Evolutionary conservation across 2,113 vertebrate genomes (phyloP), one percentile per base, ranked within the genome.

Genomic region (Boulengeromyrus knoepffleri): DNA sequence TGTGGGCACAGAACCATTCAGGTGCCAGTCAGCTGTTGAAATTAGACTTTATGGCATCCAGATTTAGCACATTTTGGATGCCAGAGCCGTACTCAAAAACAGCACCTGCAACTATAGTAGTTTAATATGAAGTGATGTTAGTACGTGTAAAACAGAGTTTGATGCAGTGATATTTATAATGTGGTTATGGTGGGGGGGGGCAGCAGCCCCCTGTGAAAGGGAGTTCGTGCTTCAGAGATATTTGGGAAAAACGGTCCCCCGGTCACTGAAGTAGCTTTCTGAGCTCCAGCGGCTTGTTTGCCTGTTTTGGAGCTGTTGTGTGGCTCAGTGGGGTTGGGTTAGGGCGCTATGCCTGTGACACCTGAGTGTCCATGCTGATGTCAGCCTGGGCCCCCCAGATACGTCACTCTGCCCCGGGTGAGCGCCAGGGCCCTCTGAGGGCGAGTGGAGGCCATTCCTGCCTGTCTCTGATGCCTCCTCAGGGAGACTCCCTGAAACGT

Each of bases 251-350:
- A 83, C 8, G 21, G 15, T 5, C 15, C 52, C 15, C 87, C 17
- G 53, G 58, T 19, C 58, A 24, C 1, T 66, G 70, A 70, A 85
- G 52, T 88, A 89, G 88, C 86, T 89, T 91, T 89, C 49, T 62
- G 53, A 31, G n/a, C 74, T 45, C n/a, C 50, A 12, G 9, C 13
- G 8, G 9, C 9, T 66, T 8, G 1, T 27, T 12, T 70, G 8
- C 27, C 62, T 12, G 10, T 13, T 70, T 58, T 24, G 5, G 53
- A 1, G 5, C 6, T 56, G 53, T 1, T 24, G 21, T 58, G 21
- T 0, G 19, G 53, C 21, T 58, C 21, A 58, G 53, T 1, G 53
- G 21, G 53, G 24, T 8, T 7, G 6, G 7, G 24, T 62, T n/a
- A 9, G 21, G 66, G 5, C 8, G 1, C n/a, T 70, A 52, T 52